Evolutionary conservation across 1,140 invertebrate genomes (phyloP).

Genomic region (Pachypeltis micranthus): DNA sequence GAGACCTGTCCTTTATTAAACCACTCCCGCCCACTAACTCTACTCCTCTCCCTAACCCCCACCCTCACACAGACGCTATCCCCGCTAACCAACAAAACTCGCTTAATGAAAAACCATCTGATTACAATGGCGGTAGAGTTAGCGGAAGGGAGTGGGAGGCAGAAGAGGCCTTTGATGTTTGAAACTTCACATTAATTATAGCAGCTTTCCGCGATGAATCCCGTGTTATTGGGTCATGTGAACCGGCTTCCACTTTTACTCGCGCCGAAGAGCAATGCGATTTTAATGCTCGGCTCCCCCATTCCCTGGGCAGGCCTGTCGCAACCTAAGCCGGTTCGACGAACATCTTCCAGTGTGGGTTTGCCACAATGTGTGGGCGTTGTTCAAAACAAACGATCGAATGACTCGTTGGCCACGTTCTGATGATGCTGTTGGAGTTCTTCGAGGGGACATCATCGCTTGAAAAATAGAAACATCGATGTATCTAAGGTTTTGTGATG

Average conservation of each 20-base stretch:
- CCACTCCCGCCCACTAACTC: conserved; percentile 2
- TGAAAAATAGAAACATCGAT: too few relatives aligned
- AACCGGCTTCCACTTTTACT: neutral
- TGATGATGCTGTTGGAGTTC: too few relatives aligned
- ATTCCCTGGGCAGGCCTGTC: too few relatives aligned
- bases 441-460: too few relatives aligned
- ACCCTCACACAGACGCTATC: neutral
- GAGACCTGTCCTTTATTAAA: conserved; percentile 17
- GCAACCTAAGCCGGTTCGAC: too few relatives aligned
- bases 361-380: too few relatives aligned
- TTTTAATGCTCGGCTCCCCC: too few relatives aligned
- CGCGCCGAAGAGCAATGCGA: too few relatives aligned
- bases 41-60: neutral
- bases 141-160: neutral
- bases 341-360: too few relatives aligned
- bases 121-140: neutral
- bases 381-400: too few relatives aligned
- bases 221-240: conserved; percentile 1
- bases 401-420: too few relatives aligned
- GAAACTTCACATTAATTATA: conserved; percentile 1
- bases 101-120: conserved; percentile 16
- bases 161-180: neutral
- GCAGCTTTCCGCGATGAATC: conserved; percentile 2
- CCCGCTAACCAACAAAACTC: conserved; percentile 15
- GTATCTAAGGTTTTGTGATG: too few relatives aligned